A percentile compares a stretch with the other conserved stretches of the same genome.
Conservation (phyloP, 2,888 invertebrate species). For the Exephanes ischioxanthus region DNA sequence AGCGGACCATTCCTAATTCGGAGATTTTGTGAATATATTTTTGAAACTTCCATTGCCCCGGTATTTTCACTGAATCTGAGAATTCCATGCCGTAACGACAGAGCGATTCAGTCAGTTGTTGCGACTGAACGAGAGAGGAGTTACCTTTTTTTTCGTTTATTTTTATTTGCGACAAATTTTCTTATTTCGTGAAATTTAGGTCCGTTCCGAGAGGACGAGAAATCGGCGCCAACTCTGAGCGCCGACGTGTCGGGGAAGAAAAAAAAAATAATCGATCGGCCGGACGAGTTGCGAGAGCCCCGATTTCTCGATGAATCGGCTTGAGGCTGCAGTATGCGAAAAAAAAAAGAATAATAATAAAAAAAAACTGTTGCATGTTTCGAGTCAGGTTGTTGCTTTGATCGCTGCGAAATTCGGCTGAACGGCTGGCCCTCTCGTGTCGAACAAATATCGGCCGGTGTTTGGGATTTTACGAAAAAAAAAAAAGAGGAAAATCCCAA, state of each 20-base stretch:
- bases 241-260: background rate
- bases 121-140: slow-evolving; percentile 69
- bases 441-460: slow-evolving; percentile 6
- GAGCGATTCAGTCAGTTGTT: slow-evolving; percentile 65
- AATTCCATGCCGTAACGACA: slow-evolving; percentile 29
- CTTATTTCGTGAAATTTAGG: slow-evolving; percentile 27
- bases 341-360: background rate
- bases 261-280: background rate
- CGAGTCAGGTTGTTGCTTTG: slow-evolving; percentile 46
- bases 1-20: slow-evolving; percentile 82
- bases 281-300: background rate
- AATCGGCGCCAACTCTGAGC: background rate
- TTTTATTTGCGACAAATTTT: slow-evolving; percentile 1
- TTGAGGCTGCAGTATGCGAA: slow-evolving; percentile 9
- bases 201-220: slow-evolving; percentile 22
- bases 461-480: background rate
- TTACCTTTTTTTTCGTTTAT: slow-evolving; percentile 42
- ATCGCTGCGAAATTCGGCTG: slow-evolving; percentile 19
- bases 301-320: slow-evolving; percentile 6
- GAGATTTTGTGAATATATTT: background rate
- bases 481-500: slow-evolving; percentile 5
- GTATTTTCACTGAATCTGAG: background rate
- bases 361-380: slow-evolving; percentile 39
- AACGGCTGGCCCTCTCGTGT: slow-evolving; percentile 16
- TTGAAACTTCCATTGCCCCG: slow-evolving; percentile 3